Percentiles rank a stretch among this genome's conserved stretches.
Evolutionary conservation across 2,797 vertebrate species (phyloP).

Genomic region (Babyrousa celebensis): DNA sequence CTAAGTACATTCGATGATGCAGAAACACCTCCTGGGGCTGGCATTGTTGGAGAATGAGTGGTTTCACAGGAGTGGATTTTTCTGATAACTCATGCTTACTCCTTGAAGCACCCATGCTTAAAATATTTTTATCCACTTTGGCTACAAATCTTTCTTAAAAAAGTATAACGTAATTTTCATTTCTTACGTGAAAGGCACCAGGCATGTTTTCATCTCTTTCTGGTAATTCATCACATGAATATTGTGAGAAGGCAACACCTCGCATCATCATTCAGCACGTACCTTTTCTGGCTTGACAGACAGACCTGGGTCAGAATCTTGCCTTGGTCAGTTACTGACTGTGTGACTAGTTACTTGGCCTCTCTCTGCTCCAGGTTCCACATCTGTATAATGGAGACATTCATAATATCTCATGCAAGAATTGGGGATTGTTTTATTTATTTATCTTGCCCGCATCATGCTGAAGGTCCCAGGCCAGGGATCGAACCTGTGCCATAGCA

Average conservation of each 20-base stretch:
- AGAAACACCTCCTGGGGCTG: conserved; percentile 53
- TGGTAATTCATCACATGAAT: conserved; percentile 17
- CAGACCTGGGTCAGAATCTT: conserved; percentile 31
- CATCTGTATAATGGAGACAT: conserved; percentile 55
- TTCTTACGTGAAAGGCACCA: conserved; percentile 28
- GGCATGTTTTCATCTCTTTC: conserved; percentile 57
- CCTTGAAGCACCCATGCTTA: conserved; percentile 63
- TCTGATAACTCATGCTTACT: conserved; percentile 66
- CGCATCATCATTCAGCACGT: not conserved
- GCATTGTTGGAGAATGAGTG: conserved; percentile 34
- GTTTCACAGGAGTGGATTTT: conserved; percentile 49
- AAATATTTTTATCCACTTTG: conserved; percentile 64
- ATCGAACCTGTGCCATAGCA: not conserved
- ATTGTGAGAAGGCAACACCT: conserved; percentile 46
- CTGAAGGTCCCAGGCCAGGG: not conserved
- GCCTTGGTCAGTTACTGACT: not conserved
- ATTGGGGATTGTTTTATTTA: no score
- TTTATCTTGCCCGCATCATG: no score
- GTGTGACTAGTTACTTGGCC: conserved; percentile 3
- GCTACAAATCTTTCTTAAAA: conserved; percentile 71
- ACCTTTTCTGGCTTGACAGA: conserved; percentile 15
- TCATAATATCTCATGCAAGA: not conserved
- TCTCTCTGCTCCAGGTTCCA: conserved; percentile 34
- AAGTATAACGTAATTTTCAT: conserved; percentile 46
- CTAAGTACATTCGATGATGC: conserved; percentile 68